Evolutionary conservation across 2,113 vertebrate species (phyloP), one percentile per base, ranked within the genome.

Genomic region (Nannospalax galili): DNA sequence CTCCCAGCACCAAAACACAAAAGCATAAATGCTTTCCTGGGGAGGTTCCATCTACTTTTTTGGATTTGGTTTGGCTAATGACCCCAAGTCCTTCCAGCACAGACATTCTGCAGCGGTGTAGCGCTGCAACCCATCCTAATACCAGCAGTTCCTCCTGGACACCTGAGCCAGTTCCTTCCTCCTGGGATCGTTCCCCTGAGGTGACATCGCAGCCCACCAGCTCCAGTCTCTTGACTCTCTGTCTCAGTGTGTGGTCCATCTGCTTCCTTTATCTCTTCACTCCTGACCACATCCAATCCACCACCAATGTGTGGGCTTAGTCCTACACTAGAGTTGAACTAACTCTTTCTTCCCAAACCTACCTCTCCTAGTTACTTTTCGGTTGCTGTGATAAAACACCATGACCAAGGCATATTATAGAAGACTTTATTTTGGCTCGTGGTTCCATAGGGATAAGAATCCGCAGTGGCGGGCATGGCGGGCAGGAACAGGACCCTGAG

Each of bases 91-190:
- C 24, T 67, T 60, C 42, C 80, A 35, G 75, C 40, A 17, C 12
- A 30, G 45, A 64, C 56, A 40, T 40, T 62, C n/a, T 60, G 56
- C 22, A 19, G 35, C 4, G 35, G 52, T 37, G 2, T 1, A n/a
- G 48, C 48, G 2, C 17, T 1, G 32, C 5, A 9, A 58, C 9
- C 32, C 32, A 1, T 35, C 1, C 16, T 16, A n/a, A 17, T 22
- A 5, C 9, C 5, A 30, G 5, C 45, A 77, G 75, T 28, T 78
- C 30, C 48, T 19, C 20, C 28, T 35, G 42, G 48, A 48, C 16
- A 40, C 24, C 45, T 2, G 7, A 17, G 48, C 16, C 48, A 4
- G 32, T 56, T 78, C 22, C 9, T 48, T 56, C 24, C 22, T 73
- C 75, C 17, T 22, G 12, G 17, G 48, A 35, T 19, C 48, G 60